Conservation (phyloP, 2,113 vertebrate genomes). For the Chaetorhynchus papuensis region DNA sequence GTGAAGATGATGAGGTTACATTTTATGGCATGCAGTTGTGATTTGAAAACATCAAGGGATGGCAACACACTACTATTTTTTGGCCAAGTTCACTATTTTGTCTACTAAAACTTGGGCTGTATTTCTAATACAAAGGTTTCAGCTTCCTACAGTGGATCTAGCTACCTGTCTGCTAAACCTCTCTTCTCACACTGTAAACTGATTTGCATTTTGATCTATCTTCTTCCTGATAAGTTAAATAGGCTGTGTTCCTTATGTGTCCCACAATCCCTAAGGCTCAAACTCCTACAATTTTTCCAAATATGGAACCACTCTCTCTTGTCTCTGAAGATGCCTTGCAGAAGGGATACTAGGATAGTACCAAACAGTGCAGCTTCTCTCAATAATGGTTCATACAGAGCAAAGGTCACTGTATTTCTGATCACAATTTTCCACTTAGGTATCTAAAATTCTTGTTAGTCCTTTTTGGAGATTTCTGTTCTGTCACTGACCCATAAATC, state of each 20-base stretch:
- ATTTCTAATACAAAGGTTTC: neutral
- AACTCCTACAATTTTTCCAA: neutral
- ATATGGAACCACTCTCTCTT: neutral
- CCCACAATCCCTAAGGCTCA: neutral
- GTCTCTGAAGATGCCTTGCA: neutral
- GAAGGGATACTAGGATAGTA: neutral
- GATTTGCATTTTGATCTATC: neutral
- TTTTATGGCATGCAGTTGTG: neutral
- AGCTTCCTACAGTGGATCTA: neutral
- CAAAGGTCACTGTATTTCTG: neutral
- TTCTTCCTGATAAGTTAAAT: neutral
- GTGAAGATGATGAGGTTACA: neutral
- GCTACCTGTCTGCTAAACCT: neutral
- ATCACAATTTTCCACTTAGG: neutral
- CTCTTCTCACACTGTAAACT: neutral
- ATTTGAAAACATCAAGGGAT: neutral
- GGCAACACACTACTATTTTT: neutral
- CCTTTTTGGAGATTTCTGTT: neutral
- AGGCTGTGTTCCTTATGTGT: fast-evolving
- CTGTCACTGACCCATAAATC: neutral
- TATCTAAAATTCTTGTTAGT: neutral
- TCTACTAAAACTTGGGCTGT: neutral
- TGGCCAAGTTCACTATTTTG: neutral
- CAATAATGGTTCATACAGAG: neutral
- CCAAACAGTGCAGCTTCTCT: neutral